Evolutionary conservation across 2,113 vertebrate species (phyloP).

Genomic region (Propithecus coquereli): DNA sequence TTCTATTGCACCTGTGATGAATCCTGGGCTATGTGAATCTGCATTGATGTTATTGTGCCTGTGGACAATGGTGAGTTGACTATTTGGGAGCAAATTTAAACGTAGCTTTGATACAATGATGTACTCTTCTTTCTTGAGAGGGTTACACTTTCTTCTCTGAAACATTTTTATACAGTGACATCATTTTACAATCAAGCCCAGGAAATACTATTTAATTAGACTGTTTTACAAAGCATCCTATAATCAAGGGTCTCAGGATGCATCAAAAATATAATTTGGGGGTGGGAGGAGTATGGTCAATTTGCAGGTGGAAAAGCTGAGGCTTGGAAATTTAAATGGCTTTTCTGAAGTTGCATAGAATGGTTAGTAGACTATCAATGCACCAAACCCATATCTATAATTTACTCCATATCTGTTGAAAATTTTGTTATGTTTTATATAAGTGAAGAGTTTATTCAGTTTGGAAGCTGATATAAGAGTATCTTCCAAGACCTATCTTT

Average conservation of each 20-base stretch:
- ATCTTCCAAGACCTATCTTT: not conserved
- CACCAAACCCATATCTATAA: not conserved
- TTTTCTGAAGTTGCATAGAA: not conserved
- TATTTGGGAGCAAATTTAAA: not conserved
- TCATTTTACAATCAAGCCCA: slow-evolving; percentile 19
- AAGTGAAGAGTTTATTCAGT: not conserved
- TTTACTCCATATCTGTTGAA: slow-evolving; percentile 1
- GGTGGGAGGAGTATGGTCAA: not conserved
- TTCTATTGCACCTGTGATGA: not conserved
- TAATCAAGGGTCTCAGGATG: not conserved
- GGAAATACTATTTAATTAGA: slow-evolving; percentile 32
- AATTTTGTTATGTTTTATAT: not conserved
- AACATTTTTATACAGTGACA: slow-evolving; percentile 5
- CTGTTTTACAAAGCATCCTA: not conserved
- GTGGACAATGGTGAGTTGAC: not conserved
- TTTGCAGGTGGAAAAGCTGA: slow-evolving; percentile 30
- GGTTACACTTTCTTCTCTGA: slow-evolving; percentile 38
- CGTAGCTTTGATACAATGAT: not conserved
- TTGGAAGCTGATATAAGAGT: not conserved
- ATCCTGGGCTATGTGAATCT: not conserved
- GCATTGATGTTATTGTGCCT: not conserved
- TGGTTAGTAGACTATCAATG: not conserved
- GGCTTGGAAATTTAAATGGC: not conserved
- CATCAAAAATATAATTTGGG: slow-evolving; percentile 26
- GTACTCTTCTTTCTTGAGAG: not conserved